Evolutionary conservation across 2,113 vertebrate genomes (phyloP).

Genomic region (Xiphophorus hellerii): DNA sequence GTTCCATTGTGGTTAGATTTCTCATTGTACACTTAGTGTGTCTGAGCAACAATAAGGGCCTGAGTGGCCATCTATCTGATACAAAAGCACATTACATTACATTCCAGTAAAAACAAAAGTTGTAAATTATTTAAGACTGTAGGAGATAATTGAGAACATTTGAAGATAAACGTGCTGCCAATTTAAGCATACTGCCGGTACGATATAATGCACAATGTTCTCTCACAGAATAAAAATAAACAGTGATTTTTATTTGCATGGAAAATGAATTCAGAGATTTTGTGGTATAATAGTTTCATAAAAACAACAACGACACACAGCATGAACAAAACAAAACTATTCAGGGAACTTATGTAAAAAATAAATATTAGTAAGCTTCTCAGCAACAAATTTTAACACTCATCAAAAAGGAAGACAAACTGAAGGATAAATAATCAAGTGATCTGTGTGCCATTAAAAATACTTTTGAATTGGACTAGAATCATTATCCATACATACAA

Average conservation of each 20-base stretch:
- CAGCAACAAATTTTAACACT: too few species aligned
- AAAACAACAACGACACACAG: too few species aligned
- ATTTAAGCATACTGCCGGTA: not conserved
- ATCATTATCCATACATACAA: too few species aligned
- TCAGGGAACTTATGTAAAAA: too few species aligned
- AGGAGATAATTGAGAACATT: conserved; percentile 15
- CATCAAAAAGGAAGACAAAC: too few species aligned
- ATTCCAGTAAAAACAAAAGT: conserved; percentile 18
- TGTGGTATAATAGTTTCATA: too few species aligned
- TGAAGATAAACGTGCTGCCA: not conserved
- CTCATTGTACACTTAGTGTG: conserved; percentile 47
- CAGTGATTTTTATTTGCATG: not conserved
- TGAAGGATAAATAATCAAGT: too few species aligned
- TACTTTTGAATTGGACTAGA: too few species aligned
- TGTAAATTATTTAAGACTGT: not conserved
- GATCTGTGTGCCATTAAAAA: too few species aligned
- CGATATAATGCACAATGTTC: too few species aligned
- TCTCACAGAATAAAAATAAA: not conserved
- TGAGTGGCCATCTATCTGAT: conserved; percentile 39
- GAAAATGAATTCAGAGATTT: not conserved
- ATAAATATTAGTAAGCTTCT: too few species aligned
- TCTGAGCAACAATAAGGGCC: conserved; percentile 52
- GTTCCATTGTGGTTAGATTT: conserved; percentile 69
- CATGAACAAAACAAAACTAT: too few species aligned
- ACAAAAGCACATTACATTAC: conserved; percentile 17